Evolutionary conservation across 2,797 vertebrate genomes (phyloP).

Genomic region (Hylomyscus alleni): DNA sequence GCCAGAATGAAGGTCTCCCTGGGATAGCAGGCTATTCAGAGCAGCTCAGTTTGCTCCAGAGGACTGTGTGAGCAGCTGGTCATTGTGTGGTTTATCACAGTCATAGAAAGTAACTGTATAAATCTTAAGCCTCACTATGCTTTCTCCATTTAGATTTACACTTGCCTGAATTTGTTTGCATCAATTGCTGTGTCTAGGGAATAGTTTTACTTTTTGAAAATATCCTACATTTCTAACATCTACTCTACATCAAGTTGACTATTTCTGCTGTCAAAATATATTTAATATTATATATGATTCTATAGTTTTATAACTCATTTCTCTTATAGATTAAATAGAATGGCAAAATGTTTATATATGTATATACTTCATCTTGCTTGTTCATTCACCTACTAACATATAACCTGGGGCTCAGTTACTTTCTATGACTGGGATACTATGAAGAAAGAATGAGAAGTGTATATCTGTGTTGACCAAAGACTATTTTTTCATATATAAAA

Average conservation of each 20-base stretch:
- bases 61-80: too few relatives aligned
- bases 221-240: background rate
- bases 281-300: background rate
- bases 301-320: background rate
- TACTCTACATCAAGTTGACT: background rate
- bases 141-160: background rate
- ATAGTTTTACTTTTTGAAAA: background rate
- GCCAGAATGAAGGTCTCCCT: too few relatives aligned
- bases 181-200: background rate
- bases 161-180: background rate
- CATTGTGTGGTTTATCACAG: background rate
- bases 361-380: background rate
- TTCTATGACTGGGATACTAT: background rate
- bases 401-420: background rate
- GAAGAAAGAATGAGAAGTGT: background rate
- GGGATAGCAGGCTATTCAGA: too few relatives aligned
- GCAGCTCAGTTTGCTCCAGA: too few relatives aligned
- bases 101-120: background rate
- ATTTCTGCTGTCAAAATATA: background rate
- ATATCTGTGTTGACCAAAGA: background rate
- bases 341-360: background rate
- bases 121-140: background rate
- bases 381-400: background rate
- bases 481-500: background rate
- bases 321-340: background rate